Conservation (phyloP, 2,797 vertebrate genomes). For the Telmatherina bonti region DNA sequence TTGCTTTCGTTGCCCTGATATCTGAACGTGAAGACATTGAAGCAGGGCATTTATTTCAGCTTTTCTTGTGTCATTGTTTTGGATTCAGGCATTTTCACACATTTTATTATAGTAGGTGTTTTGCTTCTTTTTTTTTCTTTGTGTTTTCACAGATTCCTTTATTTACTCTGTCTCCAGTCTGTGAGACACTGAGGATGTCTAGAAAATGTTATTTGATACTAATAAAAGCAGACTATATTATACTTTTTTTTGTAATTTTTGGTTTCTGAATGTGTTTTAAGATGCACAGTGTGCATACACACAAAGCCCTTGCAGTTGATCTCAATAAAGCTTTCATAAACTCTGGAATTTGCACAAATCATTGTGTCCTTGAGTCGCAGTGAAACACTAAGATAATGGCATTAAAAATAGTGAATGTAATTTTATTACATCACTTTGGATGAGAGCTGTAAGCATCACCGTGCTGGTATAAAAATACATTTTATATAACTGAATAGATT, state of each 20-base stretch:
- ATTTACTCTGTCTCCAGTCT: constrained; percentile 8
- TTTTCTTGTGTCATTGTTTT: constrained; percentile 22
- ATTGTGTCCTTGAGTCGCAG: background rate
- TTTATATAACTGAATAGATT: too few relatives aligned
- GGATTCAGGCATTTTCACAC: constrained; percentile 16
- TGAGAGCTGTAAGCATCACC: too few relatives aligned
- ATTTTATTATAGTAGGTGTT: background rate
- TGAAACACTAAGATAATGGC: background rate
- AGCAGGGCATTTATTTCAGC: constrained; percentile 36
- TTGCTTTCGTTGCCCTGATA: constrained; percentile 51
- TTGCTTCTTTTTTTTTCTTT: background rate
- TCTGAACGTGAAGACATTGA: constrained; percentile 47
- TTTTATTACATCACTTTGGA: background rate
- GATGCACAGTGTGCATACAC: background rate
- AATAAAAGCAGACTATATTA: constrained; percentile 56
- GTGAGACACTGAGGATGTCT: constrained; percentile 29
- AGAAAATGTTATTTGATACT: constrained; percentile 66
- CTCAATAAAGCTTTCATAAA: constrained; percentile 4
- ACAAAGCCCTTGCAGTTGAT: background rate
- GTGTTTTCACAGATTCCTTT: background rate
- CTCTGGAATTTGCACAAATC: background rate
- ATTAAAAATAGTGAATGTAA: background rate
- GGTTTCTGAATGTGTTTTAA: constrained; percentile 27
- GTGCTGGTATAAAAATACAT: too few relatives aligned
- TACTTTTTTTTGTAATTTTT: constrained; percentile 13